phyloP scores from a whole-genome alignment of 2,113 vertebrate genomes.

The Zootoca vivipara region DNA sequence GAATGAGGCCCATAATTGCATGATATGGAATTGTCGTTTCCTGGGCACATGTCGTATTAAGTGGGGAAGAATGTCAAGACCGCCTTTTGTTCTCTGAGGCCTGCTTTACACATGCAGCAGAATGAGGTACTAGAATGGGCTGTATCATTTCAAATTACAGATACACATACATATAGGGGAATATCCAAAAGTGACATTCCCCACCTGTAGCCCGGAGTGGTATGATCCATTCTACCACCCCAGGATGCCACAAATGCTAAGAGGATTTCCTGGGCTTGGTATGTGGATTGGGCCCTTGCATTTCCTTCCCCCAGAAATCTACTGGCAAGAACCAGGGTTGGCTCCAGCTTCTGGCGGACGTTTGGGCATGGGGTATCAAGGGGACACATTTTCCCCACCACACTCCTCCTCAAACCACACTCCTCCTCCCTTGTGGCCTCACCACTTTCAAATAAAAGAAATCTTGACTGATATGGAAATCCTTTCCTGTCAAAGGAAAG shows the following conservation, averaged over 20 bases:
- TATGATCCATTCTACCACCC: neutral
- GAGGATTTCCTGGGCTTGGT: neutral
- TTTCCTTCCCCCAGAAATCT: too few relatives aligned
- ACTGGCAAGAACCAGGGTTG: too few relatives aligned
- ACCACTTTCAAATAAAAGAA: too few relatives aligned
- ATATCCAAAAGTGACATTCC: neutral
- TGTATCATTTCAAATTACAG: neutral
- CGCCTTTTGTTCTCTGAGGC: conserved; percentile 61
- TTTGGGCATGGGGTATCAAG: too few relatives aligned
- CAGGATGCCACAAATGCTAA: neutral
- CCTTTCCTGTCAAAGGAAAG: too few relatives aligned
- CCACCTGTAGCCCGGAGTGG: neutral
- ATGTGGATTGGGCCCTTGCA: too few relatives aligned
- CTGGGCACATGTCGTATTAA: conserved; percentile 39
- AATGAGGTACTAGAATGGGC: neutral
- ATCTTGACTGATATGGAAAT: too few relatives aligned
- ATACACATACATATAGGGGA: neutral
- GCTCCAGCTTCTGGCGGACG: too few relatives aligned
- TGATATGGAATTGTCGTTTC: conserved; percentile 57
- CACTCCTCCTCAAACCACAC: too few relatives aligned
- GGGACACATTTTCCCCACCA: too few relatives aligned
- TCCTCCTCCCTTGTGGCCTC: too few relatives aligned
- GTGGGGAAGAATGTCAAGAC: conserved; percentile 39
- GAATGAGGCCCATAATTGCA: conserved; percentile 69
- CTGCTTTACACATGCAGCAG: neutral